Evolutionary conservation across 2,113 vertebrate species (phyloP).

Genomic region (Myotis yumanensis): DNA sequence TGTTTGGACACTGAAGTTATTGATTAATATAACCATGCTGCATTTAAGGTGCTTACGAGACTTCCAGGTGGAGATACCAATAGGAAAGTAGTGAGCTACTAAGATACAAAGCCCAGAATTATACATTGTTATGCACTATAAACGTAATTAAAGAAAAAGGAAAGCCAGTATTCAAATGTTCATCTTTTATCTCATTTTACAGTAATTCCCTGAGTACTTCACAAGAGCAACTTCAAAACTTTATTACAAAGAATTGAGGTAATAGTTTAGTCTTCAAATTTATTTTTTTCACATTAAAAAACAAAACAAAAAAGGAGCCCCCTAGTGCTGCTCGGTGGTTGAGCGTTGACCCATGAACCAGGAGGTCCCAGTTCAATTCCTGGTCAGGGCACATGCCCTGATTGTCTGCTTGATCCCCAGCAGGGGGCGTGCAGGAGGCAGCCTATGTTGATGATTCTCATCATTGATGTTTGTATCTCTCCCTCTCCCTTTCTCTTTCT

Average conservation of each 20-base stretch:
- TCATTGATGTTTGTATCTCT: too few relatives aligned
- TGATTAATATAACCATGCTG: background rate
- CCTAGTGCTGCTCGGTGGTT: too few relatives aligned
- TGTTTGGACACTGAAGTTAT: background rate
- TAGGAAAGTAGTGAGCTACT: background rate
- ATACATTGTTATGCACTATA: background rate
- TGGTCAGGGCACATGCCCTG: too few relatives aligned
- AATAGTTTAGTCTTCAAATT: background rate
- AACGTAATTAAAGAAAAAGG: background rate
- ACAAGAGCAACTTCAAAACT: background rate
- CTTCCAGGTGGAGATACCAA: background rate
- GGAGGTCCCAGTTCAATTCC: too few relatives aligned
- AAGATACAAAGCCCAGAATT: background rate
- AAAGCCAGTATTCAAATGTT: background rate
- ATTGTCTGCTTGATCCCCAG: too few relatives aligned
- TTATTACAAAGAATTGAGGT: background rate
- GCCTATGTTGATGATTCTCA: too few relatives aligned
- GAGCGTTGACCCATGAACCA: too few relatives aligned
- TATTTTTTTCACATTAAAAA: conserved; percentile 3
- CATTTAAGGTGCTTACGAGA: background rate
- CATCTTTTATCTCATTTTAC: background rate
- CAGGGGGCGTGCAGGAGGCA: too few relatives aligned
- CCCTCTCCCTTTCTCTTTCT: too few relatives aligned
- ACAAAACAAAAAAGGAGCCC: background rate
- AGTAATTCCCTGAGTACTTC: background rate